phyloP scores from a whole-genome alignment of 2,113 vertebrate genomes.

The Callionymus lyra region DNA sequence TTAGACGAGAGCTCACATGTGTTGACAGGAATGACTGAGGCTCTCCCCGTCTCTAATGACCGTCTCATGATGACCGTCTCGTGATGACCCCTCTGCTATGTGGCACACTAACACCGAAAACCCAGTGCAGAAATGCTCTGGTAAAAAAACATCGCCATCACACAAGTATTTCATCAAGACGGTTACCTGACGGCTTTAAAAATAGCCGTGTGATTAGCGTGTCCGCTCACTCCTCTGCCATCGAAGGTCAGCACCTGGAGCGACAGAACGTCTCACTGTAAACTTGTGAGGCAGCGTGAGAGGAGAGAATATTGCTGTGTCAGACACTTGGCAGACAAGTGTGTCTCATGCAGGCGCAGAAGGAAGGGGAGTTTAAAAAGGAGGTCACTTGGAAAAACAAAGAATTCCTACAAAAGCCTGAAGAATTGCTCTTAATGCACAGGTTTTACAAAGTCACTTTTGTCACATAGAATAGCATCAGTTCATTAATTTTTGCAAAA shows the following conservation, averaged over 20 bases:
- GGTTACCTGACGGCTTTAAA: conserved; percentile 77
- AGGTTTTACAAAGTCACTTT: too few relatives aligned
- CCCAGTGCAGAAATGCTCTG: conserved; percentile 22
- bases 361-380: too few relatives aligned
- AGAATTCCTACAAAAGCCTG: too few relatives aligned
- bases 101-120: conserved; percentile 37
- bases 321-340: too few relatives aligned
- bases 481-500: too few relatives aligned
- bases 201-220: conserved; percentile 81
- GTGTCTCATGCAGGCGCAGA: too few relatives aligned
- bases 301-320: too few relatives aligned
- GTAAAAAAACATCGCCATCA: conserved; percentile 32
- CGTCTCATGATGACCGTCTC: conserved; percentile 40
- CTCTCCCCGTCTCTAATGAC: conserved; percentile 35
- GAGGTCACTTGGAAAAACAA: too few relatives aligned
- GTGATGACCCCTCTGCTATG: conserved; percentile 52
- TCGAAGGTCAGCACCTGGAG: conserved; percentile 93
- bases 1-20: conserved; percentile 36
- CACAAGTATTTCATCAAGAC: conserved; percentile 2
- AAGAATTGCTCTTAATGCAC: too few relatives aligned
- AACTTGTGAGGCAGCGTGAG: conserved; percentile 18
- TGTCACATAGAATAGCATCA: too few relatives aligned
- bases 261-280: conserved; percentile 29
- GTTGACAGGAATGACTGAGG: conserved; percentile 49
- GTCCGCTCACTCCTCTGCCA: conserved; percentile 81